phyloP scores from a whole-genome alignment of 2,888 invertebrate species.

The Amphipoea lucens region DNA sequence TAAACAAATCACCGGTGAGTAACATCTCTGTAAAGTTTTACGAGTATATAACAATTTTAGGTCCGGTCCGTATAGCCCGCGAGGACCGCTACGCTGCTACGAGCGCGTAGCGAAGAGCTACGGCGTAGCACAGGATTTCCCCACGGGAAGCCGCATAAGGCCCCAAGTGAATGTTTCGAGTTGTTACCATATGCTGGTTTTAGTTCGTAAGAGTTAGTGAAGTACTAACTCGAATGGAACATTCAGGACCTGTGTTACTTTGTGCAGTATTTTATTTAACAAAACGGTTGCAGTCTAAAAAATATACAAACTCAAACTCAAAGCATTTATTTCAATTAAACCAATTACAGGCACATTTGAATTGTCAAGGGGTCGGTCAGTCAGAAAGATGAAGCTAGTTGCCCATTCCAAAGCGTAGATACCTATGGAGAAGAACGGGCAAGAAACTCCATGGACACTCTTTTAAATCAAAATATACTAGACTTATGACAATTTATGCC shows the following conservation, averaged over 20 bases:
- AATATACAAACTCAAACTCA: not conserved
- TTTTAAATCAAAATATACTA: too few relatives aligned
- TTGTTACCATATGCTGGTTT: conserved; percentile 19
- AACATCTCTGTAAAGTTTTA: conserved; percentile 38
- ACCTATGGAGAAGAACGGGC: too few relatives aligned
- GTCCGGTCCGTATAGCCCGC: not conserved
- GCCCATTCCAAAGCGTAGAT: too few relatives aligned
- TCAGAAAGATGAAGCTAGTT: too few relatives aligned
- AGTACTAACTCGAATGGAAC: conserved; percentile 1
- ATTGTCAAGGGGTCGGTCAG: too few relatives aligned
- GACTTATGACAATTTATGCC: too few relatives aligned
- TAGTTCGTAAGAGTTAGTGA: conserved; percentile 13
- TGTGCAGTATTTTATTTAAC: conserved; percentile 9
- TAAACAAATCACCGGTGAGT: conserved; percentile 18
- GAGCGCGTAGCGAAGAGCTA: conserved; percentile 24
- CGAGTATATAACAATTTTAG: conserved; percentile 34
- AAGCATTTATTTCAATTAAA: too few relatives aligned
- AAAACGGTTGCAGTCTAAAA: not conserved
- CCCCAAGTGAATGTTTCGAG: conserved; percentile 18
- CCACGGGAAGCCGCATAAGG: conserved; percentile 33
- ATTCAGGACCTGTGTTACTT: not conserved
- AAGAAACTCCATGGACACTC: too few relatives aligned
- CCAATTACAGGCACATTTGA: too few relatives aligned
- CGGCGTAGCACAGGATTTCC: conserved; percentile 40
- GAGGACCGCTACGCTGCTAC: conserved; percentile 19